Conservation (phyloP, 1,140 invertebrate species). For the Geopemphigus sp. region DNA sequence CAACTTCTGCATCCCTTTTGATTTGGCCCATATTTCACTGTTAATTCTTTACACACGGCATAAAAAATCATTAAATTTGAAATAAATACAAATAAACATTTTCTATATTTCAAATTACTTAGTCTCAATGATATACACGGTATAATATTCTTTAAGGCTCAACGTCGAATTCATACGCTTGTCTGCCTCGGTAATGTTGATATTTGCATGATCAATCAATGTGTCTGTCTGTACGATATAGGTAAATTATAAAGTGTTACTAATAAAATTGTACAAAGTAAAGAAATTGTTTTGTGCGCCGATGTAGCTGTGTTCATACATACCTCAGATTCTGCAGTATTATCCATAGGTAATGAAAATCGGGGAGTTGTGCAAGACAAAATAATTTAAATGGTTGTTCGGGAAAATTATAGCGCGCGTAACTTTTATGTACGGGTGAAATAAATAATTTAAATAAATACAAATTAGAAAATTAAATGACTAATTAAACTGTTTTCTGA, state of each 20-base stretch:
- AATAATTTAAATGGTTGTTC: not conserved
- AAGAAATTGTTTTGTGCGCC: not conserved
- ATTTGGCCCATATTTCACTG: conserved; percentile 22
- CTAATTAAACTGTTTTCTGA: not conserved
- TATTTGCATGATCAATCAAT: conserved; percentile 75
- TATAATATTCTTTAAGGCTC: conserved; percentile 78
- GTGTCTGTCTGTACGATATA: conserved; percentile 60
- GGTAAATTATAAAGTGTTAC: not conserved
- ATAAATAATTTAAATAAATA: not conserved
- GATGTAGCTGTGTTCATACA: not conserved
- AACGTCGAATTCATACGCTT: conserved; percentile 75
- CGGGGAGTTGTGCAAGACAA: not conserved
- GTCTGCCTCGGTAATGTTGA: conserved; percentile 78
- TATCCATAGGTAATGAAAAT: not conserved
- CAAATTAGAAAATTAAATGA: not conserved
- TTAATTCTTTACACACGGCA: conserved; percentile 6
- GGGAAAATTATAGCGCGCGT: not conserved
- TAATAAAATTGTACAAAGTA: not conserved
- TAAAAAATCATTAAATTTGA: not conserved
- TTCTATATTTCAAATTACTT: conserved; percentile 59
- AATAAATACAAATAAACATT: not conserved
- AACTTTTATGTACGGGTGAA: no score
- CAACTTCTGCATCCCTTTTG: conserved; percentile 57
- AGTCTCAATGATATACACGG: conserved; percentile 79
- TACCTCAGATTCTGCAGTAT: not conserved